Evolutionary conservation across 1,140 invertebrate species (phyloP), one percentile per base, ranked within the genome.

Genomic region (Carposina sasakii): DNA sequence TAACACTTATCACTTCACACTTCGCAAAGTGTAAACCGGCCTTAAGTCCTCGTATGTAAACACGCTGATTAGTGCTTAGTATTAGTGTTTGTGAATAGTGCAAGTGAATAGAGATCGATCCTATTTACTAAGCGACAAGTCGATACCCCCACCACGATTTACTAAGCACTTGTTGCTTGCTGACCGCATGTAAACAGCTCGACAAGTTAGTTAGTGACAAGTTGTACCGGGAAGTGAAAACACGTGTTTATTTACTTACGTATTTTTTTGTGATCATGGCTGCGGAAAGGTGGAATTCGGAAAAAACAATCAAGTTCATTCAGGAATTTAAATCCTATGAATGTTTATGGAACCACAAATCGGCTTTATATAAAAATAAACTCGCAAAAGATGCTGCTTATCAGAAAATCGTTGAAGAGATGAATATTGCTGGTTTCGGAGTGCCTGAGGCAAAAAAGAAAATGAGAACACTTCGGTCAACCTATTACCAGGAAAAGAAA

Each of bases 401-500:
- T 16, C 23, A 16, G 4, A 23, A 41, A 16, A 50, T 54, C 8
- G 13, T 43, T 19, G 15, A 30, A 36, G 22, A 42, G 36, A 48
- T 57, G 24, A 50, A 47, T 16, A 19, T 39, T 9, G n/a, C 23
- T 36, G 48, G 40, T 9, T 51, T 53, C 26, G 31, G 31, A 10
- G 31, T 37, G 3, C 20, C 19, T 37, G 52, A 54, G 10, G 36
- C 26, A 21, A 54, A 54, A 21, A 60, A 48, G 17, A 60, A 60
- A 52, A 60, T 60, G 15, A 54, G 44, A 39, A 52, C 41, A 34
- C 28, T 60, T 19, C 34, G 52, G 23, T 51, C 43, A n/a, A 54
- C 52, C 12, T 60, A 54, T 40, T 26, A 34, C 24, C 52, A 54
- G 40, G 56, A 58, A 47, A 21, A 30, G 30, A 58, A 54, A 40